Evolutionary conservation across 2,113 vertebrate genomes (phyloP).

Genomic region (Ammodramus savannarum): DNA sequence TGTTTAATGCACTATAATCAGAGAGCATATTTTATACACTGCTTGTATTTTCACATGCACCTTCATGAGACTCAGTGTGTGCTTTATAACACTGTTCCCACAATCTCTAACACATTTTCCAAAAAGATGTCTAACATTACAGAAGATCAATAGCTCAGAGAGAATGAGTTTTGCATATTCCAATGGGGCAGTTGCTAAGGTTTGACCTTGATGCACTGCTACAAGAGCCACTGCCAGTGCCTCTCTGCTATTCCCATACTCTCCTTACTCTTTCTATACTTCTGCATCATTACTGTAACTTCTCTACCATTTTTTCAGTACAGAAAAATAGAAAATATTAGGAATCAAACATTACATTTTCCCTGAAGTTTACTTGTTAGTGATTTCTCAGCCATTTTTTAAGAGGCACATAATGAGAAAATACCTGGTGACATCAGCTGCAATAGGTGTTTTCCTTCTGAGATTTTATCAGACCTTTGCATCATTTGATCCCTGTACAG

Average conservation of each 20-base stretch:
- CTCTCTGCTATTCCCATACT: background rate
- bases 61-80: background rate
- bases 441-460: background rate
- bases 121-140: background rate
- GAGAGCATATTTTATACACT: background rate
- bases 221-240: accelerated
- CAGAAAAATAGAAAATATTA: background rate
- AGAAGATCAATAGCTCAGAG: background rate
- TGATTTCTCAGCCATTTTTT: background rate
- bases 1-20: background rate
- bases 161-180: background rate
- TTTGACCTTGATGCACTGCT: background rate
- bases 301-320: background rate
- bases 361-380: background rate
- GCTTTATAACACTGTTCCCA: background rate
- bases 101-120: background rate
- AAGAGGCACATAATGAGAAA: background rate
- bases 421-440: background rate
- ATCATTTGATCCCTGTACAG: background rate
- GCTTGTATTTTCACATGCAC: background rate
- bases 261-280: background rate
- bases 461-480: background rate
- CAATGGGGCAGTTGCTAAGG: background rate
- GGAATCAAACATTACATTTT: background rate
- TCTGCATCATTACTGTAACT: background rate